phyloP scores from a whole-genome alignment of 2,113 vertebrate species.

The Lepidothrix coronata region DNA sequence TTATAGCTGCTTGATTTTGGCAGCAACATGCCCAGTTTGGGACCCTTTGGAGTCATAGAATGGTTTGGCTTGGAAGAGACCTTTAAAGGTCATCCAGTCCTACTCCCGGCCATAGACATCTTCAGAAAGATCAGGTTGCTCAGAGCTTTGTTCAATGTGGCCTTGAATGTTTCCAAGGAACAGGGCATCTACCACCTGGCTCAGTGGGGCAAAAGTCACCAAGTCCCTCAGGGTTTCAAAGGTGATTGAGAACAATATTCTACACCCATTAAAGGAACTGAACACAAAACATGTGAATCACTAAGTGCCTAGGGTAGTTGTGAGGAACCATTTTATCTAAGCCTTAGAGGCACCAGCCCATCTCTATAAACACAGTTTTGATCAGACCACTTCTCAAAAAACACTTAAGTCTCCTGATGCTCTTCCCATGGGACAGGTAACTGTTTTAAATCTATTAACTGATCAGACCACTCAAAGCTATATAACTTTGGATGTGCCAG shows the following conservation, averaged over 20 bases:
- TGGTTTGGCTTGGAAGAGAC: neutral
- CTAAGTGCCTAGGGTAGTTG: neutral
- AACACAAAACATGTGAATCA: neutral
- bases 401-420: neutral
- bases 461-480: neutral
- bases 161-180: neutral
- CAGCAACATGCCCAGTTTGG: neutral
- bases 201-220: neutral
- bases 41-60: neutral
- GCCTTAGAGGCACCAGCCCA: neutral
- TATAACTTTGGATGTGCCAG: neutral
- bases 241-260: neutral
- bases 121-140: neutral
- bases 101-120: accelerated
- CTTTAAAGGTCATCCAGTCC: neutral
- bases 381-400: neutral
- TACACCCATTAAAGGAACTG: neutral
- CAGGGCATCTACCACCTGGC: neutral
- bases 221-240: neutral
- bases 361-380: neutral
- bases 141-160: neutral
- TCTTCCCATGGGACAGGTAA: neutral
- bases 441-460: neutral
- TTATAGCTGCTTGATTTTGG: neutral
- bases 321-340: neutral